Base-by-base conservation (phyloP, 2,797 vertebrate species). In the Dendrocincla fuliginosa region DNA sequence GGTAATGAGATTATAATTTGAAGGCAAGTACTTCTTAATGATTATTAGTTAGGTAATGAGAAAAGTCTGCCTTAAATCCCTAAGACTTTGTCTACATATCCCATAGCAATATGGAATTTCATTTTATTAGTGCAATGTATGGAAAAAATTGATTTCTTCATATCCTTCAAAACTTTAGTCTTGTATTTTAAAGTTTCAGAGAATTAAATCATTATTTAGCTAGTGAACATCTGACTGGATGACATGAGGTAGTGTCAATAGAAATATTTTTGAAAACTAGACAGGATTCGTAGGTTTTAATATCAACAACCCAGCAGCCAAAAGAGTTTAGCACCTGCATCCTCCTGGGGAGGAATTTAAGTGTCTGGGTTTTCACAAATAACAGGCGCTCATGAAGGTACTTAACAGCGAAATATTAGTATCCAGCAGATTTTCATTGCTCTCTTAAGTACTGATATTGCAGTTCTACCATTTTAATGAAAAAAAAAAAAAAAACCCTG, bases 381-480 rank as follows among this genome's bases (percentile, higher is more conserved):
- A 91, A n/a, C 27, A 37, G 35, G 42, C 0, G 2, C 46, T 89
- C 50, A 42, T 53, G 65, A 78, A 78, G 33, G 69, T 64, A 85
- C 69, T 95, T 87, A 92, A 50, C 60, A 89, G 68, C 5, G 46
- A 80, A 95, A 95, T 64, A 77, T 85, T 52, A 74, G 33, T 33
- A 93, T 39, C 60, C 37, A 87, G 60, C 60, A 90, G 42, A 73
- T 77, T 83, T 78, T 50, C 41, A 35, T 19, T 35, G 53, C 53
- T 71, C 64, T 89, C 71, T 49, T 24, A 75, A 78, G 78, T 30
- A 35, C 30, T 2, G 9, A 59, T 63, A 79, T 2, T 73, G 61
- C 79, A 81, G 19, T 9, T 16, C 33, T 55, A 60, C 28, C 25
- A 76, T 67, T 89, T 80, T 35, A 64, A 61, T 5, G 23, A 13